Percentiles rank a stretch among this genome's conserved stretches.
Evolutionary conservation across 1,140 invertebrate species (phyloP).

Genomic region (Papilio xuthus): DNA sequence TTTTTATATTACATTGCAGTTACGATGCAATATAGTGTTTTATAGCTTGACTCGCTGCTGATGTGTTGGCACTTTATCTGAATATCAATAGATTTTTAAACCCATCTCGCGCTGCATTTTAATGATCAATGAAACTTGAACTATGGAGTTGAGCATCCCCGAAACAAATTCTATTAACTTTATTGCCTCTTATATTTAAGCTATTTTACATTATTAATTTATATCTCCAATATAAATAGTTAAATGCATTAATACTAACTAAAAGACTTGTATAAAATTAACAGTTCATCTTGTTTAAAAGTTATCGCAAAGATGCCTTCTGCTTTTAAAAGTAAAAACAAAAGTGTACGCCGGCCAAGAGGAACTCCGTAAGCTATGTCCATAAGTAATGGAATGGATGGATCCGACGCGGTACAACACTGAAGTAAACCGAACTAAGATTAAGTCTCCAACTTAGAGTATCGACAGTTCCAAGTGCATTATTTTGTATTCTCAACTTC

Average conservation of each 20-base stretch:
- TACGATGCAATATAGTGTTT: constrained; percentile 9
- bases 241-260: neutral
- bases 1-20: neutral
- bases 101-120: neutral
- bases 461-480: constrained; percentile 65
- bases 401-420: constrained; percentile 54
- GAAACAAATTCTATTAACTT: constrained; percentile 9
- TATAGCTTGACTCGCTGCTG: neutral
- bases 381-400: constrained; percentile 67
- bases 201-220: neutral
- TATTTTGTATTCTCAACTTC: constrained; percentile 65
- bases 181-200: neutral
- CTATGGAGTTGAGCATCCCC: constrained; percentile 2
- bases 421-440: constrained; percentile 69
- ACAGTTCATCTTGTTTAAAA: constrained; percentile 64
- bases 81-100: constrained; percentile 1
- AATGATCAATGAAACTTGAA: constrained; percentile 24
- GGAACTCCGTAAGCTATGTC: constrained; percentile 49
- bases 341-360: constrained; percentile 54
- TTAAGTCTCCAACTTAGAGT: constrained; percentile 71
- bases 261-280: constrained; percentile 45
- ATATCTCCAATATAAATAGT: neutral
- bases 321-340: constrained; percentile 53
- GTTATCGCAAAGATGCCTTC: constrained; percentile 57
- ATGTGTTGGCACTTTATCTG: constrained; percentile 8